Evolutionary conservation across 1,140 invertebrate species (phyloP).

Genomic region (Drosophila neocordata): DNA sequence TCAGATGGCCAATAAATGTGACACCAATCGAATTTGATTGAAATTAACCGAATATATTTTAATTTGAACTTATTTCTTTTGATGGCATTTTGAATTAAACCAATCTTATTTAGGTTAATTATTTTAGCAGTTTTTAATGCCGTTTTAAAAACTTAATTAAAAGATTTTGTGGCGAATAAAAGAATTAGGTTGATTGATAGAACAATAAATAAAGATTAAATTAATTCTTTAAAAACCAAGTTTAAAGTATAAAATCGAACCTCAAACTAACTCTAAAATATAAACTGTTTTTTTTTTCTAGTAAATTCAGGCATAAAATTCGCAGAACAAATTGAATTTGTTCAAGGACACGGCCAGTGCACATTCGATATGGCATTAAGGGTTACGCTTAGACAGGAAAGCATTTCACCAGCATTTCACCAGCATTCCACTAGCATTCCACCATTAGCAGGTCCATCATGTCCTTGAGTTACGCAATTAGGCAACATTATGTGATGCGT

Average conservation of each 20-base stretch:
- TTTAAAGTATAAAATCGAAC: too few relatives aligned
- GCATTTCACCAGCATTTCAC: neutral
- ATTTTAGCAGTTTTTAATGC: too few relatives aligned
- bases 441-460: slow-evolving; percentile 51
- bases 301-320: neutral
- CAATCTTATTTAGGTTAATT: too few relatives aligned
- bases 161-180: too few relatives aligned
- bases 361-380: slow-evolving; percentile 33
- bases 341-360: slow-evolving; percentile 41
- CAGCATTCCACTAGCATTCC: neutral
- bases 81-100: too few relatives aligned
- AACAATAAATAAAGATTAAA: too few relatives aligned
- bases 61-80: too few relatives aligned
- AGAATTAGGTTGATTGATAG: too few relatives aligned
- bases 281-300: too few relatives aligned
- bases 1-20: neutral
- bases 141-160: too few relatives aligned
- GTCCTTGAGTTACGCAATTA: slow-evolving; percentile 71
- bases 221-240: too few relatives aligned
- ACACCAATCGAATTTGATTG: neutral
- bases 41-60: neutral
- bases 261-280: too few relatives aligned
- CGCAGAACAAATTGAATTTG: slow-evolving; percentile 4
- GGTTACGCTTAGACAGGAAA: slow-evolving; percentile 56
- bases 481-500: slow-evolving; percentile 20